These are phyloP conservation scores for Erpornis zantholeuca DNA, from an alignment of 2,113 vertebrate genomes.

Conservation along the genomic window DNA sequence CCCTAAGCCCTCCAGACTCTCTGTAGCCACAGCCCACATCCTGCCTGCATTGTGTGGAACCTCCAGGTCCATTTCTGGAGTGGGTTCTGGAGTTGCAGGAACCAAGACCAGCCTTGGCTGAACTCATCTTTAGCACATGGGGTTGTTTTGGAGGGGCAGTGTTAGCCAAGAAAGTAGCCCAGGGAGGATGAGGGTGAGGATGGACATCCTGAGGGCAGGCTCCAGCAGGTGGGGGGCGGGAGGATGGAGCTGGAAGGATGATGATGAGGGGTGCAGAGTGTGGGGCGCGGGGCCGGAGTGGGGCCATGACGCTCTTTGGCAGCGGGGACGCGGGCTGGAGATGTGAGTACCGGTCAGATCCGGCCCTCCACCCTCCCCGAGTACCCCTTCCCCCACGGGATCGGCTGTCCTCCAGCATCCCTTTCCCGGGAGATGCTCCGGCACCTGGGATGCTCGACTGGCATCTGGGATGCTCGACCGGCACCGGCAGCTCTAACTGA, in stretches of 20 bases:
- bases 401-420: background rate
- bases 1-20: background rate
- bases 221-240: background rate
- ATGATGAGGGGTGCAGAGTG: background rate
- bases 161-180: background rate
- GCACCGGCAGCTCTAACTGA: background rate
- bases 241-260: background rate
- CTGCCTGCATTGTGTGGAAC: accelerated
- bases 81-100: background rate
- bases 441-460: background rate
- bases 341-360: background rate
- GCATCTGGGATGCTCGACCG: background rate
- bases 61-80: background rate
- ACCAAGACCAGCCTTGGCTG: background rate
- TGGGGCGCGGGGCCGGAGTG: background rate
- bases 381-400: background rate
- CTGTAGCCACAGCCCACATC: background rate
- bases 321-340: background rate
- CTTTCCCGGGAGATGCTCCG: background rate
- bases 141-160: background rate
- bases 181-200: background rate
- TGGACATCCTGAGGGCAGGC: too few species aligned
- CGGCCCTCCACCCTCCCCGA: background rate
- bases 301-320: background rate
- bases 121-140: background rate